A percentile compares a stretch with the other conserved stretches of the same genome.
phyloP scores from a whole-genome alignment of 1,140 invertebrate species.

The Diprion similis region DNA sequence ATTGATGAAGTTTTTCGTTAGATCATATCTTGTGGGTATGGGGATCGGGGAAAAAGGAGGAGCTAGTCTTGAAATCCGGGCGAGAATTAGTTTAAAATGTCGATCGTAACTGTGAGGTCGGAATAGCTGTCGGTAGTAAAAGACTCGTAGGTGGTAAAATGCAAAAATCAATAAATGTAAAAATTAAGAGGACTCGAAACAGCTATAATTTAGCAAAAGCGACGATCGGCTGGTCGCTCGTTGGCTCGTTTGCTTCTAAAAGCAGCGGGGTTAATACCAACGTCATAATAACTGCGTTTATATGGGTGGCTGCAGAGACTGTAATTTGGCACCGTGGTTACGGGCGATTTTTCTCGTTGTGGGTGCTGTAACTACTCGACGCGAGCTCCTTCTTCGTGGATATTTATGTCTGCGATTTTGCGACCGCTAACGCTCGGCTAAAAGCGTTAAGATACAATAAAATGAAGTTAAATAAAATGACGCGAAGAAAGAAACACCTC shows the following conservation, averaged over 20 bases:
- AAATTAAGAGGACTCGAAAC: conserved; percentile 55
- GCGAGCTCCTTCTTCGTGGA: neutral
- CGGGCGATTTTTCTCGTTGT: conserved; percentile 1
- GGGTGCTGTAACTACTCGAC: neutral
- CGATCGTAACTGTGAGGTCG: too few relatives aligned
- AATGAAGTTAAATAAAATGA: conserved; percentile 21
- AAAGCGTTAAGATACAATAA: conserved; percentile 20
- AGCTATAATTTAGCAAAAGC: conserved; percentile 45
- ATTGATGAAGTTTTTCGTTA: too few relatives aligned
- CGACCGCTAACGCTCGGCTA: conserved; percentile 24
- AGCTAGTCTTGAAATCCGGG: too few relatives aligned
- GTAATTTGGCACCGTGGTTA: conserved; percentile 53
- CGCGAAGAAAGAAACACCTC: neutral
- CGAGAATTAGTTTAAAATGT: too few relatives aligned
- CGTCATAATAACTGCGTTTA: conserved; percentile 43
- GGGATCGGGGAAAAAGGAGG: too few relatives aligned
- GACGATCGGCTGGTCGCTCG: neutral
- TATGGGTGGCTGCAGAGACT: conserved; percentile 44
- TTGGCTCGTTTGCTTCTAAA: neutral
- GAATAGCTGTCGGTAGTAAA: conserved; percentile 3
- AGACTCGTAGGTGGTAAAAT: conserved; percentile 52
- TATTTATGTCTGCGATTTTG: conserved; percentile 23
- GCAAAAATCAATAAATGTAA: conserved; percentile 61
- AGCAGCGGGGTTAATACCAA: conserved; percentile 51
- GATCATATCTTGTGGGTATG: too few relatives aligned